A percentile compares a stretch with the other conserved stretches of the same genome.
These are phyloP conservation scores for Drosophila ogumai DNA, from an alignment of 1,140 invertebrate genomes.

Conservation along the genomic window DNA sequence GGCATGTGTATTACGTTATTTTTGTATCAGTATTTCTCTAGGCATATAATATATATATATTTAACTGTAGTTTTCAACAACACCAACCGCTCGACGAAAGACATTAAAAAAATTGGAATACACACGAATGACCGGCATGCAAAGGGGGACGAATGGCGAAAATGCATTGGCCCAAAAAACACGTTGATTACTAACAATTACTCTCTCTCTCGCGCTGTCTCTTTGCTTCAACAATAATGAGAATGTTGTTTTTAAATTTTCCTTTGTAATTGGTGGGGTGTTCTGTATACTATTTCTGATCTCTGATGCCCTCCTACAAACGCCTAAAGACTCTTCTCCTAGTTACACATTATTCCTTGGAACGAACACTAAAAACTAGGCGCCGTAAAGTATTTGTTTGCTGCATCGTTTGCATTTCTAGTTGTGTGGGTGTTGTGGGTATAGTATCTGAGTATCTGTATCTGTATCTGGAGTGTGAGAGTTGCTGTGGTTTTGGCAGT, in stretches of 20 bases:
- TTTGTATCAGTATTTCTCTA: slow-evolving; percentile 45
- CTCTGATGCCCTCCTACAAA: slow-evolving; percentile 42
- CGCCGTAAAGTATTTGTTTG: slow-evolving; percentile 68
- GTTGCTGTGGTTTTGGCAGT: slow-evolving; percentile 67
- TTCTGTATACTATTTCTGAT: slow-evolving; percentile 56
- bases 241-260: slow-evolving; percentile 58
- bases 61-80: slow-evolving; percentile 71
- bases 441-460: slow-evolving; percentile 40
- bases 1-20: slow-evolving; percentile 35
- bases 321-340: slow-evolving; percentile 26
- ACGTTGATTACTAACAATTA: slow-evolving; percentile 47
- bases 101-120: slow-evolving; percentile 63
- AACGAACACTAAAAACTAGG: slow-evolving; percentile 78
- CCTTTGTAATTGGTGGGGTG: slow-evolving; percentile 75
- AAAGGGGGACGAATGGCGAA: slow-evolving; percentile 60
- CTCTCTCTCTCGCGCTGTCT: slow-evolving; percentile 2
- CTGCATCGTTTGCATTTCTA: slow-evolving; percentile 47
- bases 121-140: slow-evolving; percentile 69
- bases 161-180: slow-evolving; percentile 60
- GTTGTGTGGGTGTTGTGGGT: slow-evolving; percentile 39
- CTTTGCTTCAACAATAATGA: slow-evolving; percentile 56
- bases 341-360: slow-evolving; percentile 49
- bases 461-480: slow-evolving; percentile 29
- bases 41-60: slow-evolving; percentile 56
- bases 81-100: slow-evolving; percentile 60